Evolutionary conservation across 2,797 vertebrate species (phyloP), one percentile per base, ranked within the genome.

Genomic region (Coccyzus lansbergi): DNA sequence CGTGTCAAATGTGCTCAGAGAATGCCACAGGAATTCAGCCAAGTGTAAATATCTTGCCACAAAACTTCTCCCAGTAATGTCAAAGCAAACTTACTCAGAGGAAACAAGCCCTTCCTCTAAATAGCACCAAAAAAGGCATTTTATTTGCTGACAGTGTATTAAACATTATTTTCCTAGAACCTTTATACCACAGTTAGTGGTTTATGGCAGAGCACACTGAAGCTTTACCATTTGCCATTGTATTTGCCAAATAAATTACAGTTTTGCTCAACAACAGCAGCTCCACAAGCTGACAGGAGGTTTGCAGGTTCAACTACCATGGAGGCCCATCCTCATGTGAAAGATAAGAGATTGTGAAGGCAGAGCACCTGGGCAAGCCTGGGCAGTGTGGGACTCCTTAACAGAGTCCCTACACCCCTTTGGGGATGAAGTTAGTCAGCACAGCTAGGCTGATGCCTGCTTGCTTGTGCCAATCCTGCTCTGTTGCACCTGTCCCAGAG

Each of bases 21-120:
- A 81, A 89, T 81, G 81, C 82, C 78, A 22, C 55, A 80, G 94
- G 71, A 89, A 65, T 70, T 71, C 25, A 31, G 26, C 51, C 4
- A 2, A 84, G 56, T 70, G 60, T 86, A 88, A 94, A 95, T 93
- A 86, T 90, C 86, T 46, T 92, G 56, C 60, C 77, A 74, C 40
- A 46, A 85, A 92, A 83, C 56, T n/a, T 88, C 76, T 85, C 49
- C 87, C 63, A 88, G 7, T 58, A 86, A 86, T 10, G 40, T 95
- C 95, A 94, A 84, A 90, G 74, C 86, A 90, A 88, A 90, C n/a
- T 72, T 67, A 68, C 81, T 44, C 17, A 17, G 80, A 90, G 75
- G 68, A 90, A 91, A 86, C 0, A 2, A 89, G 59, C n/a, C 58
- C 67, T 86, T 90, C 48, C 38, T 62, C 52, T 51, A 85, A 92